Base-by-base conservation (phyloP, 2,888 invertebrate species). In the Mythimna albipuncta region DNA sequence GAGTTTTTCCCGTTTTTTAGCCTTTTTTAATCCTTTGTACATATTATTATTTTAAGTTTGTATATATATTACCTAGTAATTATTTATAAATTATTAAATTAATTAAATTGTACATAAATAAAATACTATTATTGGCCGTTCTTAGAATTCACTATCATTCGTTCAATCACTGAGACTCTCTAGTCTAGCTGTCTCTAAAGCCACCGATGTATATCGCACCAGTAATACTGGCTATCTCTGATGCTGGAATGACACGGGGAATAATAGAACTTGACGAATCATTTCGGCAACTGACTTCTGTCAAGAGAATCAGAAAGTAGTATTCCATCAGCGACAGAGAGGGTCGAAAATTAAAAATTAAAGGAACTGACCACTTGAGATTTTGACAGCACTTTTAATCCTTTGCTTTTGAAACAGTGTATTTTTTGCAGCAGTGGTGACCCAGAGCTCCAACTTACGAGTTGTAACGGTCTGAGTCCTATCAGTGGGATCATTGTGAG, bases 111-210 rank as follows among this genome's bases (percentile, higher is more conserved):
- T n/a, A n/a, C n/a, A n/a, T n/a, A n/a, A n/a, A n/a, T n/a, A n/a
- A n/a, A n/a, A n/a, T n/a, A 61, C 21, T 61, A 61, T 61, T 58
- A 58, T 38, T 16, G 41, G 54, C 21, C 21, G 35, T 57, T 19
- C 19, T 19, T 16, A 47, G 26, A n/a, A 11, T 57, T 13, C 16
- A 47, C 16, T 11, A 26, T 26, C 47, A 70, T 6, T n/a, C n/a
- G 35, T 70, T 16, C 47, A 47, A 50, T 32, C 6, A 10, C 1
- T 66, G 9, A 7, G 16, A 68, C 10, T 41, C n/a, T 21, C 41
- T 16, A 32, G 32, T 32, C 32, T 32, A 32, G 32, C 32, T 32
- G 32, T 32, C 5, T 32, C 32, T 26, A 26, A 26, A 32, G 2
- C 19, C 2, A 47, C 47, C 47, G 6, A 47, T 52, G 9, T 52